Base-by-base conservation (phyloP, 1,140 invertebrate species). In the Tyrophagus putrescentiae region DNA sequence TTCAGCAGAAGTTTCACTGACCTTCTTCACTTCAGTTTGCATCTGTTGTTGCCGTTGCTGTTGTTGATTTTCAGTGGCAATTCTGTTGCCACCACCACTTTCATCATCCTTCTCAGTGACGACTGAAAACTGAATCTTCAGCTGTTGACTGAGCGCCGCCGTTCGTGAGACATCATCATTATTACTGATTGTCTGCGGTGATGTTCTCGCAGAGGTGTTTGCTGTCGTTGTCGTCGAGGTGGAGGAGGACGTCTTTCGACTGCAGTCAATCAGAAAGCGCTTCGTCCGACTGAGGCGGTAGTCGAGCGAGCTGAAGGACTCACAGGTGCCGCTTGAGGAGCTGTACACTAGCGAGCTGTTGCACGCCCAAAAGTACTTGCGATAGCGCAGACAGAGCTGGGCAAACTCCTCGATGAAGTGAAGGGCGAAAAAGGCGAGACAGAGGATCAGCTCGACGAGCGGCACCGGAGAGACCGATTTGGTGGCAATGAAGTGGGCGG, bases 361-460 rank as follows among this genome's bases (percentile, higher is more conserved):
- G 4, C 48, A 42, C 18, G 39, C 36, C 57, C 57, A 59, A 29
- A 42, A 59, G 27, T 59, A 59, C 33, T 44, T 59, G 13, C 57
- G 36, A 59, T 59, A 59, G n/a, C 57, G n/a, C 16, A 59, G 27
- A 59, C 34, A 59, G 23, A 44, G n/a, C 27, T 59, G 57, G 21
- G 25, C 36, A 29, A 42, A 59, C 33, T 59, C 57, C 50, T 59
- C 57, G 25, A 23, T 11, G 25, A 59, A 59, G 27, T 59, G 23
- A n/a, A 59, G 16, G 16, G 34, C 25, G 21, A 59, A 59, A 42
- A 59, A 59, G 18, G 57, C 36, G 13, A 59, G 27, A 44, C 57
- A 59, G 32, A 59, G 34, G 9, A 59, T 42, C 7, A 59, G n/a
- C 34, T 59, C 57, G 18, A 59, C 57, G 16, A 59, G 21, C 32